Evolutionary conservation across 2,797 vertebrate genomes (phyloP), one percentile per base, ranked within the genome.

Genomic region (Chaunax sp.): DNA sequence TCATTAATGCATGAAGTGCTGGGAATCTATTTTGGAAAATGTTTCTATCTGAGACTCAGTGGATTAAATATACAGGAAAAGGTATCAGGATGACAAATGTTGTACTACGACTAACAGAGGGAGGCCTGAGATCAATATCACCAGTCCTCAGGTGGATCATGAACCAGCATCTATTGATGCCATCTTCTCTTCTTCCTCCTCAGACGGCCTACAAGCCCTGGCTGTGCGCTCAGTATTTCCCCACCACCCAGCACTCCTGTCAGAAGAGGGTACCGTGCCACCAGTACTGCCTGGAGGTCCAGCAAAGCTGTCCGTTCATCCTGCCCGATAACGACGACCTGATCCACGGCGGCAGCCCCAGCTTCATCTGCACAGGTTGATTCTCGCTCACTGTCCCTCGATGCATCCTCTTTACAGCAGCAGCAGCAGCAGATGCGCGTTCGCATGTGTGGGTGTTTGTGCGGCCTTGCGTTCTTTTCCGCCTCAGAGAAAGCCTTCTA

Each of bases 171-270:
- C 51, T 75, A 53, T 66, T 80, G 46, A 71, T 55, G 28, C 49
- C 64, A 43, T 64, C 47, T 44, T 69, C 20, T 47, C 52, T 22
- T 69, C 64, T 43, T 66, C 67, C 76, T 75, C 76, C 64, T 41
- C 89, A 99, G 97, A 94, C 92, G 90, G 98, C 97, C 94, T 99
- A 99, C 87, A 99, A 99, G 94, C 97, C 96, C 92, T 99, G 98
- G 97, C 94, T 99, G 86, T 99, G 98, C 92, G 97, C 96, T 92
- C 97, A 98, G 94, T 98, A 96, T 90, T 99, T 99, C 95, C 96
- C 97, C 92, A 96, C 94, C 83, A 95, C 95, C 81, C 96, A 96
- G 94, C 95, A 94, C 89, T 96, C 96, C 82, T 99, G 98, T 95
- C 95, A 91, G 90, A 96, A 93, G 95, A 97, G 93, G 91, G 95